Conservation (phyloP, 2,113 vertebrate genomes). For the Bubalus kerabau region DNA sequence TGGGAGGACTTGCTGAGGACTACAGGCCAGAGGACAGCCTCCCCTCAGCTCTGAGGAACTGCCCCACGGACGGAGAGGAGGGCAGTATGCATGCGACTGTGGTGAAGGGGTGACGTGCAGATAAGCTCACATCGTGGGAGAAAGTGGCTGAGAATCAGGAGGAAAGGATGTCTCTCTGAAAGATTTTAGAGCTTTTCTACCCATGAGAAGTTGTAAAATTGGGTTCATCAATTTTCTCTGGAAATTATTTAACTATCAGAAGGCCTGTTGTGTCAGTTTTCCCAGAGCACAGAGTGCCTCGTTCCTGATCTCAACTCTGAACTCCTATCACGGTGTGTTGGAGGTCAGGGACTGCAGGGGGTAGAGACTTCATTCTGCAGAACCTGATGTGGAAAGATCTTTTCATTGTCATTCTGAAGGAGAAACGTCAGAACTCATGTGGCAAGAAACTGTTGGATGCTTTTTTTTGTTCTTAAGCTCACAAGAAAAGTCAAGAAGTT, state of each 20-base stretch:
- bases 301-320: neutral
- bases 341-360: neutral
- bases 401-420: neutral
- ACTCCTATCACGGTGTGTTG: neutral
- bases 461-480: neutral
- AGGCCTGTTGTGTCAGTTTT: neutral
- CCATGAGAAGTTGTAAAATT: neutral
- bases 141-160: neutral
- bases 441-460: too few relatives aligned
- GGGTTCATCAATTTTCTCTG: neutral
- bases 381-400: neutral
- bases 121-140: neutral
- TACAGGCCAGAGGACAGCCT: neutral
- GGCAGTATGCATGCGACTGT: neutral
- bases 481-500: neutral
- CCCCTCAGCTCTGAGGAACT: neutral
- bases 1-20: neutral
- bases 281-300: neutral
- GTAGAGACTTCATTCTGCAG: neutral
- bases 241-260: neutral
- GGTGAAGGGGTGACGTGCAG: neutral
- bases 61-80: rapidly evolving
- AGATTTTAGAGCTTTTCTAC: neutral
- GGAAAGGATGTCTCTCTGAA: neutral
- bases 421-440: neutral